Percentiles rank a stretch among this genome's conserved stretches.
These are phyloP conservation scores for Amphiura filiformis DNA, from an alignment of 35 echinoderm and acorn worm genomes.

Conservation along the genomic window DNA sequence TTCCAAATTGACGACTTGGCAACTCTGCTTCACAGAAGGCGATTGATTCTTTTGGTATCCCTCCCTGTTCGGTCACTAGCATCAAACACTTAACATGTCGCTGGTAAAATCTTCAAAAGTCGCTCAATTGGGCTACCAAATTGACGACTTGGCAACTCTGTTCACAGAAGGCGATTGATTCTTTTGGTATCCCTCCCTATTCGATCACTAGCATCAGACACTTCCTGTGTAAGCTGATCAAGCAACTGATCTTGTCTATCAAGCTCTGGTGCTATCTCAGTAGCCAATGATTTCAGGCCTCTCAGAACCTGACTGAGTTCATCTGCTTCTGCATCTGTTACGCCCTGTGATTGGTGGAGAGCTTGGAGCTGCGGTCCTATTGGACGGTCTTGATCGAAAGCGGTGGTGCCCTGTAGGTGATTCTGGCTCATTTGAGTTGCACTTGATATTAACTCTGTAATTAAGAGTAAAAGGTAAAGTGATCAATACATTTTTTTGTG, in stretches of 20 bases:
- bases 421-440: background rate
- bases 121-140: too few species aligned
- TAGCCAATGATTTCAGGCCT: constrained; percentile 1
- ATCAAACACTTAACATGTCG: too few species aligned
- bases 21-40: too few species aligned
- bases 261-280: background rate
- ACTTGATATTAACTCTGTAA: background rate
- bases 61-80: too few species aligned
- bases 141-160: too few species aligned
- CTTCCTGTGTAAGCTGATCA: background rate
- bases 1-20: too few species aligned
- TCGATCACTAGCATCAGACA: background rate
- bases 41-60: too few species aligned
- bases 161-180: background rate
- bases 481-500: background rate
- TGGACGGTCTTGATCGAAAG: background rate
- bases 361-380: background rate
- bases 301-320: constrained; percentile 1
- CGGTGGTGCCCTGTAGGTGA: background rate
- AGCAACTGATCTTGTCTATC: background rate
- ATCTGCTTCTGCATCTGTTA: background rate
- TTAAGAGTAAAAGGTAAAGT: background rate
- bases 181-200: background rate
- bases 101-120: too few species aligned
- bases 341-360: background rate